These are phyloP conservation scores for Agrypnus murinus DNA, from an alignment of 2,888 invertebrate genomes.

Conservation along the genomic window DNA sequence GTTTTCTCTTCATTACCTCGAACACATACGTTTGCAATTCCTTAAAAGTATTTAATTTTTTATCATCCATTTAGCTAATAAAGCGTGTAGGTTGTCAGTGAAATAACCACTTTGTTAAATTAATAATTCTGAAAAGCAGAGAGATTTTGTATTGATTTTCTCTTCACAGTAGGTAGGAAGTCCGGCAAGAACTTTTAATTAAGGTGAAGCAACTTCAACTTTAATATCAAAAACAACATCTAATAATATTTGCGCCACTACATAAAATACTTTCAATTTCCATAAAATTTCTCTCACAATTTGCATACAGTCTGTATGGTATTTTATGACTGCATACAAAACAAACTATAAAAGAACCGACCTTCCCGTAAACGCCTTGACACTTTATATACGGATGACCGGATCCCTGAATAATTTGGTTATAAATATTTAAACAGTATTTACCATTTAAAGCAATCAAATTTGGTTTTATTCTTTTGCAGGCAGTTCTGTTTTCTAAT, in stretches of 20 bases:
- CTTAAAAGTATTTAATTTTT: slow-evolving; percentile 46
- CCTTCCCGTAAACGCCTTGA: slow-evolving; percentile 45
- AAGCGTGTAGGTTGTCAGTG: slow-evolving; percentile 48
- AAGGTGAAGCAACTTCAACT: slow-evolving; percentile 29
- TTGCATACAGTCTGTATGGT: slow-evolving; percentile 16
- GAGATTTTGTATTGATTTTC: slow-evolving; percentile 55
- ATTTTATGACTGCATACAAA: slow-evolving; percentile 11
- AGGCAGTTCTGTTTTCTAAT: slow-evolving; percentile 25
- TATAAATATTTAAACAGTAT: slow-evolving; percentile 53
- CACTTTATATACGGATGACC: slow-evolving; percentile 50
- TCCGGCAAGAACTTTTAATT: slow-evolving; percentile 32
- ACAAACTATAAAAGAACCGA: slow-evolving; percentile 26
- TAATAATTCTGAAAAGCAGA: slow-evolving; percentile 53
- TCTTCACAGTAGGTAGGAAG: slow-evolving; percentile 47
- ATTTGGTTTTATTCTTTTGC: slow-evolving; percentile 48
- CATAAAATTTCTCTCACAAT: slow-evolving; percentile 3
- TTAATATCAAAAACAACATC: neutral
- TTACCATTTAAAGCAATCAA: slow-evolving; percentile 51
- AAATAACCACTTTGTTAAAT: slow-evolving; percentile 54
- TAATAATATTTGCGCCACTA: neutral
- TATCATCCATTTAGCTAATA: slow-evolving; percentile 50
- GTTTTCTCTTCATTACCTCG: slow-evolving; percentile 11
- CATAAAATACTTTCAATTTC: neutral
- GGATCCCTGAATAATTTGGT: slow-evolving; percentile 51
- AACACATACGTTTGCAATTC: slow-evolving; percentile 17